phyloP scores from a whole-genome alignment of 2,797 vertebrate species.

The Diplodus sargus region DNA sequence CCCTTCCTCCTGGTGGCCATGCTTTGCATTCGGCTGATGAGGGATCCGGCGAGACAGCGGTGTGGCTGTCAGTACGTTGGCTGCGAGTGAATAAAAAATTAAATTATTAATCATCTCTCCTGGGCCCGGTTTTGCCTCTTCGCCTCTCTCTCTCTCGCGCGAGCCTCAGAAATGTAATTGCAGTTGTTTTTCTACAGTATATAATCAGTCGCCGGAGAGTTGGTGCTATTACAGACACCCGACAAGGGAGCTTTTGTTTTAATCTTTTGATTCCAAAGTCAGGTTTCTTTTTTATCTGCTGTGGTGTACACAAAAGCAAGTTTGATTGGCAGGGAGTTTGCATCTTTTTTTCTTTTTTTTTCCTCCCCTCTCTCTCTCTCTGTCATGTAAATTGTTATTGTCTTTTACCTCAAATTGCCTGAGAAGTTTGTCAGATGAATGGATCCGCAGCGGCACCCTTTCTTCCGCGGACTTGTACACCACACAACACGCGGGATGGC shows the following conservation, averaged over 20 bases:
- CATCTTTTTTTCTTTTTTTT: slow-evolving; percentile 67
- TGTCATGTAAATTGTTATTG: slow-evolving; percentile 84
- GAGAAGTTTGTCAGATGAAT: slow-evolving; percentile 85
- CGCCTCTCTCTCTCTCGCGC: slow-evolving; percentile 53
- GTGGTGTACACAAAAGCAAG: slow-evolving; percentile 78
- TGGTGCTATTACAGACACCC: slow-evolving; percentile 70
- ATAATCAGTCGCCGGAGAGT: slow-evolving; percentile 78
- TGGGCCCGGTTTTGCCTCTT: slow-evolving; percentile 75
- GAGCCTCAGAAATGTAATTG: slow-evolving; percentile 82
- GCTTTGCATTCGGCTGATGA: slow-evolving; percentile 61
- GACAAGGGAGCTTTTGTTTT: slow-evolving; percentile 82
- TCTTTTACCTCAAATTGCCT: slow-evolving; percentile 84
- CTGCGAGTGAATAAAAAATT: slow-evolving; percentile 71
- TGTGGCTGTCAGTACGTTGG: slow-evolving; percentile 68
- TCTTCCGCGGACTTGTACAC: slow-evolving; percentile 68
- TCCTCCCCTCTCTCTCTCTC: slow-evolving; percentile 42
- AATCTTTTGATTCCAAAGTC: slow-evolving; percentile 84
- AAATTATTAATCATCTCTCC: slow-evolving; percentile 83
- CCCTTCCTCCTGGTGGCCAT: slow-evolving; percentile 50
- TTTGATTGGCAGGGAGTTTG: slow-evolving; percentile 83
- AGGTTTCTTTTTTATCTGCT: slow-evolving; percentile 80
- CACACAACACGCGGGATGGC: slow-evolving; percentile 54
- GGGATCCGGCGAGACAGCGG: slow-evolving; percentile 53
- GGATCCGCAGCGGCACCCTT: slow-evolving; percentile 63
- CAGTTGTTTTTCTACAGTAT: slow-evolving; percentile 77